Conservation (phyloP, 2,888 invertebrate species). For the Blastobasis lacticolella region DNA sequence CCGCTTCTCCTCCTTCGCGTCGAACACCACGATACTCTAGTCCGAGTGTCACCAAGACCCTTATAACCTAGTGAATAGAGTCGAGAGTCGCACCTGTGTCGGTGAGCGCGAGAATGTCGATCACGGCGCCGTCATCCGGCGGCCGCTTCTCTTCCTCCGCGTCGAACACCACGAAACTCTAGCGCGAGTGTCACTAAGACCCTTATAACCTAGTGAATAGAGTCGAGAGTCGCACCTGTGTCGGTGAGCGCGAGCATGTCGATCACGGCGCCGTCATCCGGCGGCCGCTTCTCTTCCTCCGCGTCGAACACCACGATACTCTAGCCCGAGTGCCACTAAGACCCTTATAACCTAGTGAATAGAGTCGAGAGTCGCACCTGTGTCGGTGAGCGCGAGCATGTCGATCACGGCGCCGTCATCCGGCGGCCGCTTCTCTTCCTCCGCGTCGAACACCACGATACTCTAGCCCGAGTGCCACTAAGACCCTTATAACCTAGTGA, state of each 20-base stretch:
- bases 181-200: neutral
- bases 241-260: neutral
- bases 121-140: neutral
- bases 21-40: neutral
- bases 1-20: neutral
- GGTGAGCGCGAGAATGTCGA: neutral
- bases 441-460: neutral
- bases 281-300: neutral
- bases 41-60: neutral
- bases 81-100: neutral
- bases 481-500: neutral
- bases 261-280: neutral
- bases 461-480: neutral
- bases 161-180: neutral
- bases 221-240: neutral
- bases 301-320: neutral
- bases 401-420: neutral
- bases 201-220: neutral
- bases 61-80: neutral
- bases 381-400: neutral
- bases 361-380: neutral
- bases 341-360: neutral
- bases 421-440: neutral
- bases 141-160: neutral
- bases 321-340: neutral